phyloP scores from a whole-genome alignment of 2,888 invertebrate genomes.

The Ariolimax columbianus region DNA sequence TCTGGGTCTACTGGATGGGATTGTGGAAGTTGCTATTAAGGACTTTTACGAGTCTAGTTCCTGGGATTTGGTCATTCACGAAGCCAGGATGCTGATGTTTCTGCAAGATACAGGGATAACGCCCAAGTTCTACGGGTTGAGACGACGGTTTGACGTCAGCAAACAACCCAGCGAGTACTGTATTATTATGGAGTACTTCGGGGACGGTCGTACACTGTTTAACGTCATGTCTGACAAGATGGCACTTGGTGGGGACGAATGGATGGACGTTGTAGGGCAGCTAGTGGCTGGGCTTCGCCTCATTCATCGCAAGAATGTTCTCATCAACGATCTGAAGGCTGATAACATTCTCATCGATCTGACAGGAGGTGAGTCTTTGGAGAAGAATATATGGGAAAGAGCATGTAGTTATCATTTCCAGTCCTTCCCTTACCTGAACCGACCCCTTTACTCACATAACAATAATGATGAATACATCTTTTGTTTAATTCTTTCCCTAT shows the following conservation, averaged over 20 bases:
- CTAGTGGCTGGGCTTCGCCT: constrained; percentile 53
- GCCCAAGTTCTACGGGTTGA: constrained; percentile 54
- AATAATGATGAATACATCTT: no score
- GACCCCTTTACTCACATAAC: no score
- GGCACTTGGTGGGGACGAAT: constrained; percentile 39
- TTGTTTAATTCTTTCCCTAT: no score
- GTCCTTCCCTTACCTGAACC: no score
- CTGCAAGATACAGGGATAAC: constrained; percentile 56
- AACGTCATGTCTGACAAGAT: constrained; percentile 54
- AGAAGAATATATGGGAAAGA: no score
- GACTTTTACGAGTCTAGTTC: constrained; percentile 54
- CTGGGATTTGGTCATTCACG: constrained; percentile 54
- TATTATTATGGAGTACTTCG: constrained; percentile 56
- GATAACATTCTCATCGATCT: constrained; percentile 55
- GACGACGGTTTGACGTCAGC: constrained; percentile 48
- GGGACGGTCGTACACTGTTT: constrained; percentile 52
- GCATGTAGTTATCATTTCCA: no score
- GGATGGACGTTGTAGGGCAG: constrained; percentile 56
- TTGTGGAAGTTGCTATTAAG: constrained; percentile 45
- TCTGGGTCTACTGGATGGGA: constrained; percentile 46
- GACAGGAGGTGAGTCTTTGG: constrained; percentile 30
- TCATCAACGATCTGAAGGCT: constrained; percentile 56
- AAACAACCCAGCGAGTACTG: constrained; percentile 51
- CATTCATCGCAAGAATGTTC: constrained; percentile 54
- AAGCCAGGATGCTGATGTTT: constrained; percentile 55